Evolutionary conservation across 2,888 invertebrate species (phyloP).

Genomic region (Chesias legatella): DNA sequence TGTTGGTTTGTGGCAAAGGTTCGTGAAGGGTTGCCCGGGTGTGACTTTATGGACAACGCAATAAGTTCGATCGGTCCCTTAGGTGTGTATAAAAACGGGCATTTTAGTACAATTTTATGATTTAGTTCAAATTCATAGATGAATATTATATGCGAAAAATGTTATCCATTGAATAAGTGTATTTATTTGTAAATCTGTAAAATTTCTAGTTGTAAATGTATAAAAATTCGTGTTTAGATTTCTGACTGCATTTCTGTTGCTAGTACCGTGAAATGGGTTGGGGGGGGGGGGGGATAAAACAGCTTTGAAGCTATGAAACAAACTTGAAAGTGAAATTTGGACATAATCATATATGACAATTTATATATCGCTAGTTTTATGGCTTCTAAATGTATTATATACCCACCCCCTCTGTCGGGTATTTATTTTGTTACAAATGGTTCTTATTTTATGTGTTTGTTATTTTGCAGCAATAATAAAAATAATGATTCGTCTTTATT

Average conservation of each 20-base stretch:
- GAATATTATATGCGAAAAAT: slow-evolving; percentile 36
- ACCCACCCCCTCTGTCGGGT: no score
- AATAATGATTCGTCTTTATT: slow-evolving; percentile 66
- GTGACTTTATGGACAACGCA: no score
- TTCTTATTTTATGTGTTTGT: slow-evolving; percentile 76
- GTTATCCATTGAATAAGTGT: slow-evolving; percentile 46
- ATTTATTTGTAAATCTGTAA: slow-evolving; percentile 61
- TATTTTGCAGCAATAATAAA: slow-evolving; percentile 73
- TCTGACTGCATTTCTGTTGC: slow-evolving; percentile 56
- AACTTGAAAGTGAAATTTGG: no score
- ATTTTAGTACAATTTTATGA: slow-evolving; percentile 68
- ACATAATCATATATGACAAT: no score
- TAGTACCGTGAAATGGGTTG: no score
- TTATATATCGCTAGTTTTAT: no score
- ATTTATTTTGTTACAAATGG: slow-evolving; percentile 77
- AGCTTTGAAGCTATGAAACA: no score
- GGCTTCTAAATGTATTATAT: no score
- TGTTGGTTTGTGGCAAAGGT: no score
- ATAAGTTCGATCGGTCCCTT: no score
- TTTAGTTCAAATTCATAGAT: slow-evolving; percentile 64
- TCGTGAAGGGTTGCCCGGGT: no score
- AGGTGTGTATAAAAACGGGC: slow-evolving; percentile 41
- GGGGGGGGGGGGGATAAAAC: no score
- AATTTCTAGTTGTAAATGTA: slow-evolving; percentile 44
- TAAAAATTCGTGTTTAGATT: slow-evolving; percentile 46